phyloP scores from a whole-genome alignment of 2,888 invertebrate species.

The Choristoneura rosaceana region DNA sequence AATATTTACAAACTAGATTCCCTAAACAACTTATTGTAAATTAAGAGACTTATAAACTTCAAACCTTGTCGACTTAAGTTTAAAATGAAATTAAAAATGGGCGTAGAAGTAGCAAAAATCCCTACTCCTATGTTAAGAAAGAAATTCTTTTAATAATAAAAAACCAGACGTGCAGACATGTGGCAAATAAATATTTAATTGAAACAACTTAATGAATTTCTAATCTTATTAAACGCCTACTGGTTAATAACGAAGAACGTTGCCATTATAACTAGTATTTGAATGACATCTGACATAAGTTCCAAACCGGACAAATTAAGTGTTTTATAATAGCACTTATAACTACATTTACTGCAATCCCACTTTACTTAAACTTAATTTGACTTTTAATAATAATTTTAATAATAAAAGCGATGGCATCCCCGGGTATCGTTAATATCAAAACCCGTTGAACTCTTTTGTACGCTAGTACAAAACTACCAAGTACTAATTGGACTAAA shows the following conservation, averaged over 20 bases:
- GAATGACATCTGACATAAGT: conserved; percentile 5
- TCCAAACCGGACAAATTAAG: conserved; percentile 13
- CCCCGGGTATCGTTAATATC: neutral
- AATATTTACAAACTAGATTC: neutral
- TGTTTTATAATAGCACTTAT: neutral
- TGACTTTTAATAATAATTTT: no score
- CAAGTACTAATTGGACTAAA: neutral
- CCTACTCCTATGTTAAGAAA: conserved; percentile 5
- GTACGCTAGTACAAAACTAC: conserved; percentile 48
- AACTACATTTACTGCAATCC: neutral
- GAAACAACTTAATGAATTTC: conserved; percentile 14
- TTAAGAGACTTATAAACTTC: neutral
- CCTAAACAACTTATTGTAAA: neutral
- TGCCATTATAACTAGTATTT: neutral
- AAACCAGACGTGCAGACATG: neutral
- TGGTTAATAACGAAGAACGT: conserved; percentile 12
- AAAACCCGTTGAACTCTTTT: conserved; percentile 80
- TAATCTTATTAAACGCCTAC: conserved; percentile 5
- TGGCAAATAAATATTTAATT: conserved; percentile 14
- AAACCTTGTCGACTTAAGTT: neutral
- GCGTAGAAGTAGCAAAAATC: neutral
- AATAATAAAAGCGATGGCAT: neutral
- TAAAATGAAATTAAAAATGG: neutral
- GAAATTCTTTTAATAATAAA: conserved; percentile 23
- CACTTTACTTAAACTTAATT: no score